Base-by-base conservation (phyloP, 2,797 vertebrate genomes). In the Ptychadena robeensis region DNA sequence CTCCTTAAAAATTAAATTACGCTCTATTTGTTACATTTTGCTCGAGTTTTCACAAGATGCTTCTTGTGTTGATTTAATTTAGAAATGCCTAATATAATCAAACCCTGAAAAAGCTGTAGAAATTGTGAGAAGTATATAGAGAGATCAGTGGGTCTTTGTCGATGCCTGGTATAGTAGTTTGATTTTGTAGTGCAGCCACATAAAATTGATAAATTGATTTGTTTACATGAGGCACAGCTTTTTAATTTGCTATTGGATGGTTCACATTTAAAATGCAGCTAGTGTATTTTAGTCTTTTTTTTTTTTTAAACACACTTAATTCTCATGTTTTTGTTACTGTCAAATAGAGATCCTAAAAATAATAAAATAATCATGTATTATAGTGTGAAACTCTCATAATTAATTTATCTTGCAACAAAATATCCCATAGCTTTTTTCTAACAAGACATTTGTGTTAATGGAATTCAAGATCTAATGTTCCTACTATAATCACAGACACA, bases 161-260 rank as follows among this genome's bases (percentile, higher is more conserved):
- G 22, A 53, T 53, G 66, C 35, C 66, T 37, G n/a, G 34, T 68
- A 22, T 9, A 68, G 59, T 35, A 44, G 18, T 73, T 53, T 25
- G 44, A 53, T 22, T n/a, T 53, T 22, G 37, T n/a, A 7, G 28
- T 79, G 59, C 25, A 28, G 40, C 27, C 31, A 70, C 77, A 61
- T 59, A 61, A 11, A 70, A 79, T 69, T 70, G 44, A 59, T 68
- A 6, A 69, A 79, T 79, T 69, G 77, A 79, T 79, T 59, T 61
- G 66, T 59, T 79, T 59, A 57, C 66, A 61, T 57, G 25, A 14
- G 59, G 27, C 44, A 22, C 48, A 22, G 34, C 48, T 59, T 66
- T 61, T 70, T 32, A 69, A 10, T 22, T 53, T 53, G 44, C 44
- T 22, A 63, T 27, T 64, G 34, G 34, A 8, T 32, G 27, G 22